Base-by-base conservation (phyloP, 2,888 invertebrate genomes). In the Idaea straminata region DNA sequence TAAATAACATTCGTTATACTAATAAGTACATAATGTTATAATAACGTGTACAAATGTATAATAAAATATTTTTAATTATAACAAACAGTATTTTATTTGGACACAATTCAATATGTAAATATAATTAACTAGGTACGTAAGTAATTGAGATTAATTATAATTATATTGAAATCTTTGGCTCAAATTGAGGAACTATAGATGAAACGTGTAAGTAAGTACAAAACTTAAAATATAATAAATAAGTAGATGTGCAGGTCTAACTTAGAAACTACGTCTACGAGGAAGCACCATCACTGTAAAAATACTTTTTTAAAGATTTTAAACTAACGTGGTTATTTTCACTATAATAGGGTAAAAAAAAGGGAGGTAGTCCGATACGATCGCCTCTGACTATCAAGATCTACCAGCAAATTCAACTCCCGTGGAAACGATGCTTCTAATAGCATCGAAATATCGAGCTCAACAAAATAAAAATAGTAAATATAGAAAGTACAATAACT, bases 11-110 rank as follows among this genome's bases (percentile, higher is more conserved):
- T 47, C 47, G 65, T 63, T 61, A 66, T 58, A 80, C 80, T 83
- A 83, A 77, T 85, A 85, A 85, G 84, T 87, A 89, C 86, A 88
- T 87, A 81, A 83, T 83, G 84, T 86, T 83, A 83, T 87, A 83
- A 77, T 79, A 84, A 85, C 77, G 76, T 92, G 91, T 92, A 92
- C 91, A 92, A 90, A 91, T 91, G 91, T 92, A 91, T 86, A 91
- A 85, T 89, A 90, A 88, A 88, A 70, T 73, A 76, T 81, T 79
- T 78, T 75, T 81, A 80, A 81, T 76, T 77, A 59, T 59, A 34
- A 66, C 69, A 72, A 71, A 69, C 71, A 69, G 69, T 76, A 69
- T 66, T 77, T 77, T 63, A 73, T 74, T 76, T 69, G 63, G 66
- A 36, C 68, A 72, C 64, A 47, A 13, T 47, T 13, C 47, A 47